A percentile compares a stretch with the other conserved stretches of the same genome.
Evolutionary conservation across 92 coral and sea anemone species (phyloP).

Genomic region (Meandrina meandrites): DNA sequence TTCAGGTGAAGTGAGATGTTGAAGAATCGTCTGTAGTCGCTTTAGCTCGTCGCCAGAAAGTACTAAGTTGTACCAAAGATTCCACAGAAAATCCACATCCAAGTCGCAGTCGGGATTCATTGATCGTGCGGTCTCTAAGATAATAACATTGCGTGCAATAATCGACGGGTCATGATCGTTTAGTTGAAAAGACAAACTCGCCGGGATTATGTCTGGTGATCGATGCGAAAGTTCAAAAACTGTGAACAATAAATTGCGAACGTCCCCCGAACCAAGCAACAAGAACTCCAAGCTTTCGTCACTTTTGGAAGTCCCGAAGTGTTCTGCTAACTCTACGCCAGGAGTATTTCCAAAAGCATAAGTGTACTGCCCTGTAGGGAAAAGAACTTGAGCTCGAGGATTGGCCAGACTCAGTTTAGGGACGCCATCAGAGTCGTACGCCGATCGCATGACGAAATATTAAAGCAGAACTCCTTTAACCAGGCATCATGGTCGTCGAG

Average conservation of each 20-base stretch:
- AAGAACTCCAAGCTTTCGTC: conserved; percentile 12
- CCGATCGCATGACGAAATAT: neutral
- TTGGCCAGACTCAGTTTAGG: conserved; percentile 1
- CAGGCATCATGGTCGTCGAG: neutral
- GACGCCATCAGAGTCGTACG: neutral
- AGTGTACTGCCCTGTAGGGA: conserved; percentile 31
- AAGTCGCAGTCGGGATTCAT: conserved; percentile 2
- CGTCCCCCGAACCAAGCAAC: conserved; percentile 34
- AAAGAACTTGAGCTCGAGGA: conserved; percentile 22
- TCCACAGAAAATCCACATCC: conserved; percentile 46
- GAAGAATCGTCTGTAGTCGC: neutral
- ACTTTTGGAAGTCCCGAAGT: conserved; percentile 22
- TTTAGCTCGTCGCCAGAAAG: neutral
- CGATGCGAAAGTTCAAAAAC: conserved; percentile 25
- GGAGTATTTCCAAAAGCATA: conserved; percentile 52
- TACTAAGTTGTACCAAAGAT: conserved; percentile 22
- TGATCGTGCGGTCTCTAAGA: conserved; percentile 14
- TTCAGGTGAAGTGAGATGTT: neutral
- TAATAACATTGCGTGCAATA: conserved; percentile 36
- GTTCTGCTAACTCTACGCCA: conserved; percentile 17
- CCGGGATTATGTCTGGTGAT: neutral
- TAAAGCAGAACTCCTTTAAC: neutral
- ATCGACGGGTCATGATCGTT: conserved; percentile 36
- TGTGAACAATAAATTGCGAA: conserved; percentile 30
- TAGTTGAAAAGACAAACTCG: conserved; percentile 13